Evolutionary conservation across 2,797 vertebrate genomes (phyloP).

Genomic region (Ciconia nigra): DNA sequence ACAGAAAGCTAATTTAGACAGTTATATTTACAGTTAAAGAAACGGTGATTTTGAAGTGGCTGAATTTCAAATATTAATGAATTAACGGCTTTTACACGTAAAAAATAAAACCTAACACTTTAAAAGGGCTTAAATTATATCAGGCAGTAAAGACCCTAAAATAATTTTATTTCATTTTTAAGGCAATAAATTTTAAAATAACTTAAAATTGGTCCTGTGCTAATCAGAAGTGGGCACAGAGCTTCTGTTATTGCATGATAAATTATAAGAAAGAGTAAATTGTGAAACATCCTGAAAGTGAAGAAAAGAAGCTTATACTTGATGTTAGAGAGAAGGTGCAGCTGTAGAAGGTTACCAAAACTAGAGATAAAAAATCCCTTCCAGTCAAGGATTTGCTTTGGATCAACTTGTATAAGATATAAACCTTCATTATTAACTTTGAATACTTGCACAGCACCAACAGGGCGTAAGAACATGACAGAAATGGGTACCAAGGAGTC

Average conservation of each 20-base stretch:
- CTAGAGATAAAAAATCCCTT: not conserved
- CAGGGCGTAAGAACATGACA: not conserved
- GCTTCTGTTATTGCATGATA: not conserved
- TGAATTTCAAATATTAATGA: not conserved
- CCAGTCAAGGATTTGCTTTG: not conserved
- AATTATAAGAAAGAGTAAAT: not conserved
- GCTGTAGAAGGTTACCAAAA: not conserved
- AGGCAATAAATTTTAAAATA: not conserved
- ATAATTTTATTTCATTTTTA: not conserved
- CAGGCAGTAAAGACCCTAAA: not conserved
- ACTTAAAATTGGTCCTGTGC: not conserved
- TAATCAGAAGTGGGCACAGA: not conserved
- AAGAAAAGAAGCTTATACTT: not conserved
- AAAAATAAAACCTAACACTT: not conserved
- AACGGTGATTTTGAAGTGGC: not conserved
- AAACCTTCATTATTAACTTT: not conserved
- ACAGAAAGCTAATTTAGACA: not conserved
- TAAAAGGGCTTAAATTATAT: not conserved
- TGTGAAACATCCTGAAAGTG: not conserved
- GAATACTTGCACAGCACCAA: not conserved
- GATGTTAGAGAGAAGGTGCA: not conserved
- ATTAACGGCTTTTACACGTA: not conserved
- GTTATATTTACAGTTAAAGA: not conserved
- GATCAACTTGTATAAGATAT: not conserved
- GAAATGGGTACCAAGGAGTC: not conserved